These are phyloP conservation scores for Heliconius melpomene DNA, from an alignment of 1,140 invertebrate species.

Conservation along the genomic window DNA sequence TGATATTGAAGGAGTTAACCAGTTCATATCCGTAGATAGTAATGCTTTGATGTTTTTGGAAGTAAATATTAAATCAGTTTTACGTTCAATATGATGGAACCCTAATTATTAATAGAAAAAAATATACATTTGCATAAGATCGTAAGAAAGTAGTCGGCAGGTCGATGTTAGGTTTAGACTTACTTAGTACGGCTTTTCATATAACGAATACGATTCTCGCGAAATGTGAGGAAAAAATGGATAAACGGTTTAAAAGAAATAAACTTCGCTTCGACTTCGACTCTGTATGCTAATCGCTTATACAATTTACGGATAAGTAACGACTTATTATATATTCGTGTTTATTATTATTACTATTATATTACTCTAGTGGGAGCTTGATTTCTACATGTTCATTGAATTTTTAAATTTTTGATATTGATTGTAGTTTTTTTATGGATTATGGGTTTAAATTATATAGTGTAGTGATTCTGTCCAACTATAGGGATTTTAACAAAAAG, in stretches of 20 bases:
- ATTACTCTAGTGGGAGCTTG: neutral
- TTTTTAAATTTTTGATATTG: neutral
- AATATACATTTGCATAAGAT: neutral
- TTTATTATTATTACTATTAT: neutral
- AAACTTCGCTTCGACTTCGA: neutral
- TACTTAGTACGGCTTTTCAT: conserved; percentile 3
- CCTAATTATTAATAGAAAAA: no score
- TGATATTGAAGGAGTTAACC: no score
- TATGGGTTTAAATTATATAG: neutral
- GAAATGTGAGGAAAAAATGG: neutral
- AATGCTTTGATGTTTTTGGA: no score
- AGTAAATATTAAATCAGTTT: no score
- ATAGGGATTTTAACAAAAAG: no score
- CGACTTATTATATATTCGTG: neutral
- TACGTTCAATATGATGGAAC: no score
- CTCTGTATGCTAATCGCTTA: conserved; percentile 4
- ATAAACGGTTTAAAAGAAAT: neutral
- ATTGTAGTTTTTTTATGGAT: neutral
- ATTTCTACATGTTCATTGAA: neutral
- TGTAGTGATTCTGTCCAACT: neutral
- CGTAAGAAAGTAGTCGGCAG: neutral
- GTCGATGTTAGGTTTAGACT: conserved; percentile 16
- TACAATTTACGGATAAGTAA: conserved; percentile 2
- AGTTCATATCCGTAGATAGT: no score
- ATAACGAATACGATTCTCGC: neutral